These are phyloP conservation scores for Ferdinandea cuprea DNA, from an alignment of 2,888 invertebrate species.

Conservation along the genomic window DNA sequence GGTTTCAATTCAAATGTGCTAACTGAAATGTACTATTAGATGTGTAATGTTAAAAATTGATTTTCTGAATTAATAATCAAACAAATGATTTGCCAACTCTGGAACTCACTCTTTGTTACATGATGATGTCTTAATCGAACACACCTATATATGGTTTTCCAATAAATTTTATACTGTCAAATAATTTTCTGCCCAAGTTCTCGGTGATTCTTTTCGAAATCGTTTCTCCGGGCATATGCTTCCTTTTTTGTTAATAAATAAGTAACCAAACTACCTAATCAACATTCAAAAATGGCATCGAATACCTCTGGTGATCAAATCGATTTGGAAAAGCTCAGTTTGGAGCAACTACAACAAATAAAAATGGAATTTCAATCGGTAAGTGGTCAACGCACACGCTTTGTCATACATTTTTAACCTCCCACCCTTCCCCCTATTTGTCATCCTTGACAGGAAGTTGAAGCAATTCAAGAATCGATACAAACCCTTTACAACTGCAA, in stretches of 20 bases:
- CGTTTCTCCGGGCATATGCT: constrained; percentile 74
- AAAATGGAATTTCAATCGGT: constrained; percentile 95
- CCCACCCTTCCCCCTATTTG: constrained; percentile 14
- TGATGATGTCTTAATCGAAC: constrained; percentile 35
- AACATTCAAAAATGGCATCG: constrained; percentile 76
- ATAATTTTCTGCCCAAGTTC: constrained; percentile 24
- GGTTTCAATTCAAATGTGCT: no score
- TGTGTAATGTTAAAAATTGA: no score
- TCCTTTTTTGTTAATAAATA: constrained; percentile 67
- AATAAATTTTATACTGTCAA: constrained; percentile 40
- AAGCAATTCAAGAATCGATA: constrained; percentile 94
- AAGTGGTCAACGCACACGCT: constrained; percentile 72
- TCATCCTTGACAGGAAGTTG: constrained; percentile 87
- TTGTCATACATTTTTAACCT: constrained; percentile 36
- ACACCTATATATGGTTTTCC: constrained; percentile 10
- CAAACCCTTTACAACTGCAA: constrained; percentile 95
- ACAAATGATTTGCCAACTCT: not conserved
- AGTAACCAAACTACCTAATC: constrained; percentile 41
- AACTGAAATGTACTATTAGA: no score
- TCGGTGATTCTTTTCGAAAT: constrained; percentile 34
- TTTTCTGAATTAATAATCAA: no score
- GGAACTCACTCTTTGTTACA: not conserved
- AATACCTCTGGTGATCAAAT: constrained; percentile 86
- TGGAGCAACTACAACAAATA: constrained; percentile 91
- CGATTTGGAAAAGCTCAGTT: constrained; percentile 90